Percentiles rank a stretch among this genome's conserved stretches.
Evolutionary conservation across 1,140 invertebrate species (phyloP).

Genomic region (Tenebrio molitor): DNA sequence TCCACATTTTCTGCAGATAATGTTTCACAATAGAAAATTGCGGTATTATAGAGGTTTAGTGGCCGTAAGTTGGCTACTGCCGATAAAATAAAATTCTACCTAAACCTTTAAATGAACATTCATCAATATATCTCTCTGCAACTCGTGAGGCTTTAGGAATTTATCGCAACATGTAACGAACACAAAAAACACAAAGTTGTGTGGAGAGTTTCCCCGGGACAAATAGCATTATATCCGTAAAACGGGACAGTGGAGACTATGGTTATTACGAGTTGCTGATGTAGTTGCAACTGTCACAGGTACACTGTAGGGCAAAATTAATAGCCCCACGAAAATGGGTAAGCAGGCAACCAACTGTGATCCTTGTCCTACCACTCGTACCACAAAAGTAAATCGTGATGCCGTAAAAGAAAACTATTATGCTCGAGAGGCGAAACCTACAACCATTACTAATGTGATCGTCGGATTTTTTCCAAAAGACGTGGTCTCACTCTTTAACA

Average conservation of each 20-base stretch:
- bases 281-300: conserved; percentile 12
- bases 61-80: conserved; percentile 3
- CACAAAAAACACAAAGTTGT: conserved; percentile 35
- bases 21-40: conserved; percentile 30
- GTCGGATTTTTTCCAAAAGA: no score
- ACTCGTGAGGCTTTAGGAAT: conserved; percentile 22
- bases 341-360: not conserved
- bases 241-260: conserved; percentile 2
- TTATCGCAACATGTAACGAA: conserved; percentile 35
- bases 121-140: conserved; percentile 39
- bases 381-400: not conserved
- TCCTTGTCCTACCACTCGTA: not conserved
- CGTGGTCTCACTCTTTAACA: no score
- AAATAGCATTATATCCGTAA: conserved; percentile 1
- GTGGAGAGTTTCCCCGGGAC: not conserved
- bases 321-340: not conserved
- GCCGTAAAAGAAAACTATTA: no score
- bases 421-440: no score
- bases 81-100: conserved; percentile 35
- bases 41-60: conserved; percentile 38
- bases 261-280: conserved; percentile 9
- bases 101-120: conserved; percentile 38
- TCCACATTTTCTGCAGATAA: conserved; percentile 18
- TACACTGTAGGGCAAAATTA: not conserved
- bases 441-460: no score